Evolutionary conservation across 2,113 vertebrate species (phyloP).

Genomic region (Apus apus): DNA sequence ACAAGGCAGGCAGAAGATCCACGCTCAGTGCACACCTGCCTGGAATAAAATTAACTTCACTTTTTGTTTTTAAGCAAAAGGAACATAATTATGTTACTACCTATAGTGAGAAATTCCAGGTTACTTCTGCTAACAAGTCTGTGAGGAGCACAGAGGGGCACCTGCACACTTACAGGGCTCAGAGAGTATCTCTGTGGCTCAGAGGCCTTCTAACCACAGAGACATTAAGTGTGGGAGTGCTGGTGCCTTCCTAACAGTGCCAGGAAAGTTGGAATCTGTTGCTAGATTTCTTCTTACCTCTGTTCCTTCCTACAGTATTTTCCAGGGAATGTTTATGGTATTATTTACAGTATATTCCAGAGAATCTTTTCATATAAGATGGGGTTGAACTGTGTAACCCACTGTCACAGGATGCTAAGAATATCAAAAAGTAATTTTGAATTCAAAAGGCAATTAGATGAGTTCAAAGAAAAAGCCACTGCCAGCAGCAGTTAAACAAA

Average conservation of each 20-base stretch:
- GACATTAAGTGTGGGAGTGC: neutral
- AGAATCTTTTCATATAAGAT: neutral
- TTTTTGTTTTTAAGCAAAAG: constrained; percentile 44
- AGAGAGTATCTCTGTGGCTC: neutral
- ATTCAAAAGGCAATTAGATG: neutral
- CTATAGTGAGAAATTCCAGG: constrained; percentile 35
- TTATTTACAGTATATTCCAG: neutral
- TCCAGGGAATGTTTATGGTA: neutral
- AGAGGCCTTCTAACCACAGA: neutral
- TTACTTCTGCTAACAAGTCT: constrained; percentile 1
- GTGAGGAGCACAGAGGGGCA: neutral
- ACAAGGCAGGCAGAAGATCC: constrained; percentile 1
- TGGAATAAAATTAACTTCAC: constrained; percentile 61
- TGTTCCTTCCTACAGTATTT: neutral
- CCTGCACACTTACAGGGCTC: neutral
- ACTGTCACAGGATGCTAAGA: neutral
- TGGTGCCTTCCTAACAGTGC: neutral
- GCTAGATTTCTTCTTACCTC: too few species aligned
- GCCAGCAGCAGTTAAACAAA: neutral
- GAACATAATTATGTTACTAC: constrained; percentile 37
- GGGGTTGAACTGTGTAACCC: neutral
- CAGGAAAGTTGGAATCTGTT: neutral
- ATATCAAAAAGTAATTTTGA: neutral
- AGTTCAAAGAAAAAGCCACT: neutral
- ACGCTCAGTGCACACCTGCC: neutral